Percentiles rank a stretch among this genome's conserved stretches.
These are phyloP conservation scores for Colistium nudipinnis DNA, from an alignment of 2,113 vertebrate genomes.

Conservation along the genomic window DNA sequence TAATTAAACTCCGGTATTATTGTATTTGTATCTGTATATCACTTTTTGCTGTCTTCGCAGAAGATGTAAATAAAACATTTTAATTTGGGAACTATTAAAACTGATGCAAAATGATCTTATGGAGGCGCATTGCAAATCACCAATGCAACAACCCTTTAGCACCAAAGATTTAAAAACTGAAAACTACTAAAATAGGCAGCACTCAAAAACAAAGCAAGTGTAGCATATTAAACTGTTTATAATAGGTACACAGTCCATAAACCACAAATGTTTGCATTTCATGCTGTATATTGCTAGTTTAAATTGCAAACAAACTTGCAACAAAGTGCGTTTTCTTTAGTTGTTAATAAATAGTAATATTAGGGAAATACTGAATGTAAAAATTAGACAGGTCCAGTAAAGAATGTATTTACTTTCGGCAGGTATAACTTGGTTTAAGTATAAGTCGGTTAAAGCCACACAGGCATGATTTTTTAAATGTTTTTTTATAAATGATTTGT, in stretches of 20 bases:
- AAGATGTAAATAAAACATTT: neutral
- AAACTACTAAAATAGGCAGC: too few relatives aligned
- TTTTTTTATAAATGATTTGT: slow-evolving; percentile 1
- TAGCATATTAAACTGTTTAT: too few relatives aligned
- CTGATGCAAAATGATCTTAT: neutral
- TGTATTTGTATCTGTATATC: neutral
- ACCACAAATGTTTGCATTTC: too few relatives aligned
- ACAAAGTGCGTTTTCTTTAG: neutral
- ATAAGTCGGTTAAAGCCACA: neutral
- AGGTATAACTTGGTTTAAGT: neutral
- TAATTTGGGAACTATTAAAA: neutral
- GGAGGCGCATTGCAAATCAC: neutral
- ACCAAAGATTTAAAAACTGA: neutral
- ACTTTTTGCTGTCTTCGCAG: neutral
- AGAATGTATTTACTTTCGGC: slow-evolving; percentile 25
- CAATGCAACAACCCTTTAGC: neutral
- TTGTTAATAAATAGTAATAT: neutral
- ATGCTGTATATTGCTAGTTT: neutral
- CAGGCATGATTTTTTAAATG: neutral
- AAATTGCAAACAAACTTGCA: neutral
- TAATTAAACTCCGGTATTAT: neutral
- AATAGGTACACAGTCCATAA: too few relatives aligned
- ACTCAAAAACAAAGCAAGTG: too few relatives aligned
- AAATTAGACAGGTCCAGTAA: neutral
- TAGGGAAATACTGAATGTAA: slow-evolving; percentile 44